Conservation (phyloP, 1,140 invertebrate genomes). For the Tetramorium simillimum region DNA sequence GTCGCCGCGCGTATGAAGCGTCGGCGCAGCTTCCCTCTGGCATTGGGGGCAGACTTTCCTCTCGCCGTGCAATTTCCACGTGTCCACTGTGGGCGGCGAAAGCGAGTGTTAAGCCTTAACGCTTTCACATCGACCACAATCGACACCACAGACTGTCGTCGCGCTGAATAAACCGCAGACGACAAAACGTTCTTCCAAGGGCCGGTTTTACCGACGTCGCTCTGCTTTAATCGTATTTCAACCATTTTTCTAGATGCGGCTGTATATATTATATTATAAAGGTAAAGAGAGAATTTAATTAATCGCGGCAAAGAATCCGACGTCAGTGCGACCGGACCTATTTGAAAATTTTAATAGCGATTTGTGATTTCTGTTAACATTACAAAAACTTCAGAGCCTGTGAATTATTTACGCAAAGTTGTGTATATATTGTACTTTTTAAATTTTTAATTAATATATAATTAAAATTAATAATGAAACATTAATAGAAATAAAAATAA, state of each 20-base stretch:
- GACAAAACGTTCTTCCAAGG: slow-evolving; percentile 36
- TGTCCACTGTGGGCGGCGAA: slow-evolving; percentile 60
- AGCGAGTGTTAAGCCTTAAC: slow-evolving; percentile 45
- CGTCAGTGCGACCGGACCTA: background rate
- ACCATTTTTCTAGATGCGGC: background rate
- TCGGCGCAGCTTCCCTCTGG: slow-evolving; percentile 58
- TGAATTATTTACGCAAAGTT: background rate
- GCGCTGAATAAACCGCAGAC: slow-evolving; percentile 27
- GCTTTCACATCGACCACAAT: slow-evolving; percentile 49
- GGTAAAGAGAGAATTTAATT: background rate
- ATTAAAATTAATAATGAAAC: background rate
- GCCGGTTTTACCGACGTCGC: slow-evolving; percentile 25
- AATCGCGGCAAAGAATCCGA: background rate
- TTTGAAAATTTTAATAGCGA: background rate
- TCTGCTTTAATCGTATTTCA: slow-evolving; percentile 23
- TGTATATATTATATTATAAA: slow-evolving; percentile 3
- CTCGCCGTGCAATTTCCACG: slow-evolving; percentile 65
- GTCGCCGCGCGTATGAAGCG: slow-evolving; percentile 61
- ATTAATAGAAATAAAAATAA: background rate
- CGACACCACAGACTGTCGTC: slow-evolving; percentile 36
- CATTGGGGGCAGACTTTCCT: slow-evolving; percentile 69
- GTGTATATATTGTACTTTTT: background rate
- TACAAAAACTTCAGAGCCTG: background rate
- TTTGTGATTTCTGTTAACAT: background rate
- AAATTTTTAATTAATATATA: background rate